Conservation (phyloP, 1,140 invertebrate species). For the Parasteatoda tepidariorum region DNA sequence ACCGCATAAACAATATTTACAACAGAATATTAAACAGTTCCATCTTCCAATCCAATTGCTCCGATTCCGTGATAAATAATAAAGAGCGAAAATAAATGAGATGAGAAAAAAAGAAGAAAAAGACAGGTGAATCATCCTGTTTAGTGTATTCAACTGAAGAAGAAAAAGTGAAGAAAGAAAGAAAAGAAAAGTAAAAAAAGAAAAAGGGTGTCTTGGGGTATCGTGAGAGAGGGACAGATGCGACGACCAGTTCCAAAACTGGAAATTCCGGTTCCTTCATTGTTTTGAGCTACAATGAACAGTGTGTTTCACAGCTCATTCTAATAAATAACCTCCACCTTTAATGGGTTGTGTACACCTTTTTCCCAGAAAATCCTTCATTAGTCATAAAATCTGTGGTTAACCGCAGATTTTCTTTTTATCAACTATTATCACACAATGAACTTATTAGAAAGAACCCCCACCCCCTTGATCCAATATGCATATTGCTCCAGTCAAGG, state of each 20-base stretch:
- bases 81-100: too few species aligned
- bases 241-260: conserved; percentile 35
- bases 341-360: conserved; percentile 1
- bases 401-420: too few species aligned
- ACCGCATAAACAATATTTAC: too few species aligned
- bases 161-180: conserved; percentile 2
- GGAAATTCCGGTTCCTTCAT: conserved; percentile 43
- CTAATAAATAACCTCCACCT: conserved; percentile 29
- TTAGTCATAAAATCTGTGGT: not conserved
- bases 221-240: conserved; percentile 12
- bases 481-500: too few species aligned
- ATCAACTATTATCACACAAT: too few species aligned
- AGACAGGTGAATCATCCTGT: conserved; percentile 37
- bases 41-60: too few species aligned
- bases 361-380: not conserved
- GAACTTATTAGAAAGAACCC: too few species aligned
- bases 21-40: too few species aligned
- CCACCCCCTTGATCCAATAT: too few species aligned
- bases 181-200: not conserved
- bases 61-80: too few species aligned
- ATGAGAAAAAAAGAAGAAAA: not conserved
- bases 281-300: conserved; percentile 44
- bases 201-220: not conserved
- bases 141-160: conserved; percentile 27
- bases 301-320: conserved; percentile 28